Conservation (phyloP, 2,888 invertebrate genomes). For the Drosophila lutescens region DNA sequence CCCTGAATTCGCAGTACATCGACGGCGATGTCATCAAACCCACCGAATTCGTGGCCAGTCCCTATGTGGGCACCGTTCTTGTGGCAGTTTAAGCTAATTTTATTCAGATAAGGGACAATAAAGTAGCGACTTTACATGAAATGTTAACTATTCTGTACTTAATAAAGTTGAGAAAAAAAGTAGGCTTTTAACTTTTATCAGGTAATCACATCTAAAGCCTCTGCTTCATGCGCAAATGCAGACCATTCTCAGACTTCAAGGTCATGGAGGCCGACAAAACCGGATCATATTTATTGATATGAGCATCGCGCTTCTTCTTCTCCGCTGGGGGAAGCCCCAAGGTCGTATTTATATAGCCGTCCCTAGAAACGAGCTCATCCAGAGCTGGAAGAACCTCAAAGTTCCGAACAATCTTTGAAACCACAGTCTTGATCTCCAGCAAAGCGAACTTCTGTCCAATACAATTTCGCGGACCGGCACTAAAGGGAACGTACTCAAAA, state of each 20-base stretch:
- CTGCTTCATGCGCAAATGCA: conserved; percentile 83
- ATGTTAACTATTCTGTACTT: neutral
- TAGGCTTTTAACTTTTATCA: conserved; percentile 7
- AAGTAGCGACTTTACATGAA: neutral
- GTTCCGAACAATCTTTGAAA: conserved; percentile 85
- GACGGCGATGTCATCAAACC: conserved; percentile 81
- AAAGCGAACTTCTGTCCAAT: conserved; percentile 86
- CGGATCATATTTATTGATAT: conserved; percentile 82
- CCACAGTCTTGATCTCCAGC: conserved; percentile 86
- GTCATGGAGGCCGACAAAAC: conserved; percentile 84
- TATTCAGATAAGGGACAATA: conserved; percentile 1
- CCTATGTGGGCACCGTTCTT: conserved; percentile 80
- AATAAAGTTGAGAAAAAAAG: neutral
- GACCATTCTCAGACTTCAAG: conserved; percentile 85
- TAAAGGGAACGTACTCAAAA: conserved; percentile 87
- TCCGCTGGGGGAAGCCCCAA: conserved; percentile 56
- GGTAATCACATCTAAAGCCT: conserved; percentile 19
- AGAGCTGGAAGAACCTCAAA: conserved; percentile 83
- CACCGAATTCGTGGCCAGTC: conserved; percentile 65
- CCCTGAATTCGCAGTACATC: conserved; percentile 78
- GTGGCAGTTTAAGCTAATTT: conserved; percentile 57
- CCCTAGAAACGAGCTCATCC: conserved; percentile 72
- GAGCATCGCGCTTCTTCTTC: conserved; percentile 34
- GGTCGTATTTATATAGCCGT: conserved; percentile 67
- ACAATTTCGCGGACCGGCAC: conserved; percentile 88